Evolutionary conservation across 2,888 invertebrate species (phyloP).

Genomic region (Drosophila neotestacea): DNA sequence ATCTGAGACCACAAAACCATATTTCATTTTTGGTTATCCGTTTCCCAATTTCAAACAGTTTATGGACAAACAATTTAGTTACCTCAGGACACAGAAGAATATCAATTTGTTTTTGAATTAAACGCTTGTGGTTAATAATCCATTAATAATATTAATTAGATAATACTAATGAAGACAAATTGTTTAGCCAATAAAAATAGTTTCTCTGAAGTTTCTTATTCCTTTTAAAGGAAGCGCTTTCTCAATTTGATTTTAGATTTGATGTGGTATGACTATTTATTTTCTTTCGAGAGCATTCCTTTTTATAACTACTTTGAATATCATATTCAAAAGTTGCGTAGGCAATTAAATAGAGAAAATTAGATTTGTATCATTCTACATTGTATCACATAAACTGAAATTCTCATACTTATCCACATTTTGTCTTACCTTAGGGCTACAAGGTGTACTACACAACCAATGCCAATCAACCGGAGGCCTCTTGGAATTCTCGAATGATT

Average conservation of each 20-base stretch:
- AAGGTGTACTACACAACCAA: constrained; percentile 98
- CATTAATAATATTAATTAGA: constrained; percentile 7
- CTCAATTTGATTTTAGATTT: no score
- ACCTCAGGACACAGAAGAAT: background rate
- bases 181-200: background rate
- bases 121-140: constrained; percentile 19
- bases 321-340: background rate
- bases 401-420: background rate
- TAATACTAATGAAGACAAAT: background rate
- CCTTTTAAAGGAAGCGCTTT: no score
- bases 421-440: constrained; percentile 90
- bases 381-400: background rate
- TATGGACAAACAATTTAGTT: constrained; percentile 22
- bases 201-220: background rate
- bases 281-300: no score
- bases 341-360: no score
- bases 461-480: constrained; percentile 93
- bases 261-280: no score
- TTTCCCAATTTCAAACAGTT: constrained; percentile 30
- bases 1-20: constrained; percentile 60
- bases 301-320: background rate
- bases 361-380: no score
- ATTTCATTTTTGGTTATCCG: constrained; percentile 52
- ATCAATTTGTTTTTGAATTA: constrained; percentile 1
- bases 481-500: constrained; percentile 97